Evolutionary conservation across 1,140 invertebrate genomes (phyloP).

Genomic region (Scaptomyza hsui): DNA sequence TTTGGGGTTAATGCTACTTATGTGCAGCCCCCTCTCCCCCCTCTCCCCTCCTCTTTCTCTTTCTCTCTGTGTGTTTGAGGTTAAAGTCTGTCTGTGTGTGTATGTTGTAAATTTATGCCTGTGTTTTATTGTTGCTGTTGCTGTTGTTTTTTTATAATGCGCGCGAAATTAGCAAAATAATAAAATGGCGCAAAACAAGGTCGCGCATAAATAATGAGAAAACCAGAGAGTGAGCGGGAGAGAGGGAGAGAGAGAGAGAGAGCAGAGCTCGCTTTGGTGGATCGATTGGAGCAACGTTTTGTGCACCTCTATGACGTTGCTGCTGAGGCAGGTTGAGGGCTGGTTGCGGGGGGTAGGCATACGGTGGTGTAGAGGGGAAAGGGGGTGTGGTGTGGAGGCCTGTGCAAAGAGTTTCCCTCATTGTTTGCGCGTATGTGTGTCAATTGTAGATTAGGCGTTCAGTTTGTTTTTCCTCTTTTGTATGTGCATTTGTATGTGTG

Average conservation of each 20-base stretch:
- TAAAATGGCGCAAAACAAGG: slow-evolving; percentile 81
- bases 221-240: slow-evolving; percentile 38
- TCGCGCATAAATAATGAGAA: slow-evolving; percentile 81
- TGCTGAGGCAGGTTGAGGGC: neutral
- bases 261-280: slow-evolving; percentile 57
- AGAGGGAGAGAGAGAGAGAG: neutral
- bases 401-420: slow-evolving; percentile 52
- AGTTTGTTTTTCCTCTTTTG: slow-evolving; percentile 48
- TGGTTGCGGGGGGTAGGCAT: neutral
- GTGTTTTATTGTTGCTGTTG: slow-evolving; percentile 8
- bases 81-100: slow-evolving; percentile 27
- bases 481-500: slow-evolving; percentile 22
- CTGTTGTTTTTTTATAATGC: slow-evolving; percentile 62
- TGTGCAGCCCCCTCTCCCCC: neutral
- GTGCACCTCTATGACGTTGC: slow-evolving; percentile 49
- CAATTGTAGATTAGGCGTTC: slow-evolving; percentile 75
- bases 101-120: slow-evolving; percentile 33
- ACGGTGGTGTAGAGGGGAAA: neutral
- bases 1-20: neutral
- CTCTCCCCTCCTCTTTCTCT: too few species aligned
- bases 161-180: slow-evolving; percentile 79
- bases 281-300: slow-evolving; percentile 61
- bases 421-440: slow-evolving; percentile 73
- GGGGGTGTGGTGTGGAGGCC: neutral
- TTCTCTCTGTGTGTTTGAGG: slow-evolving; percentile 8